Conservation (phyloP, 2,797 vertebrate species). For the Microchirus variegatus region DNA sequence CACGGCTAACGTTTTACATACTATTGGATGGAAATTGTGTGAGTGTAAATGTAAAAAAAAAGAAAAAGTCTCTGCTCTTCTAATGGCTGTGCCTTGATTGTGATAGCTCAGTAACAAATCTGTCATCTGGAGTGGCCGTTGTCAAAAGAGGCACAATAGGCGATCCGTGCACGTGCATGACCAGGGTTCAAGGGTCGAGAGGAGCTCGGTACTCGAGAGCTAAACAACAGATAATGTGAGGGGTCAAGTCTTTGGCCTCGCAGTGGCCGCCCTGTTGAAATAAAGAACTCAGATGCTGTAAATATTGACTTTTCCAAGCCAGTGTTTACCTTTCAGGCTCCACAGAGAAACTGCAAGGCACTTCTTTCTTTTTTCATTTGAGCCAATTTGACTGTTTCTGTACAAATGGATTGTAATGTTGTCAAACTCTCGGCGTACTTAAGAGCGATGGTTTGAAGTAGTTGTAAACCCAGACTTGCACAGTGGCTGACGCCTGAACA, state of each 20-base stretch:
- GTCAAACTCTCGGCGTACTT: too few species aligned
- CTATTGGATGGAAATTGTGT: conserved; percentile 45
- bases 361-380: conserved; percentile 49
- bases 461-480: conserved; percentile 56
- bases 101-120: conserved; percentile 67
- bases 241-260: conserved; percentile 38
- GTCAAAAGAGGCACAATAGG: conserved; percentile 42
- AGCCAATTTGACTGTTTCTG: conserved; percentile 39
- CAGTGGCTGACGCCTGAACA: conserved; percentile 42
- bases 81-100: conserved; percentile 40
- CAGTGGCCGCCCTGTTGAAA: conserved; percentile 62
- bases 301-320: conserved; percentile 77
- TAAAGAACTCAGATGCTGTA: conserved; percentile 65
- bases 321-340: conserved; percentile 67
- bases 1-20: conserved; percentile 58
- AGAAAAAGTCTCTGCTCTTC: conserved; percentile 6
- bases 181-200: conserved; percentile 56
- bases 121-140: conserved; percentile 52
- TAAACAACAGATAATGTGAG: conserved; percentile 58
- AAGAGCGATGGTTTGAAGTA: too few species aligned
- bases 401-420: too few species aligned
- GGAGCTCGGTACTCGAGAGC: conserved; percentile 37
- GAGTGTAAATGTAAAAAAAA: conserved; percentile 31
- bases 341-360: conserved; percentile 42
- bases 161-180: conserved; percentile 32